Evolutionary conservation across 2,797 vertebrate genomes (phyloP).

Genomic region (Antrozous pallidus): DNA sequence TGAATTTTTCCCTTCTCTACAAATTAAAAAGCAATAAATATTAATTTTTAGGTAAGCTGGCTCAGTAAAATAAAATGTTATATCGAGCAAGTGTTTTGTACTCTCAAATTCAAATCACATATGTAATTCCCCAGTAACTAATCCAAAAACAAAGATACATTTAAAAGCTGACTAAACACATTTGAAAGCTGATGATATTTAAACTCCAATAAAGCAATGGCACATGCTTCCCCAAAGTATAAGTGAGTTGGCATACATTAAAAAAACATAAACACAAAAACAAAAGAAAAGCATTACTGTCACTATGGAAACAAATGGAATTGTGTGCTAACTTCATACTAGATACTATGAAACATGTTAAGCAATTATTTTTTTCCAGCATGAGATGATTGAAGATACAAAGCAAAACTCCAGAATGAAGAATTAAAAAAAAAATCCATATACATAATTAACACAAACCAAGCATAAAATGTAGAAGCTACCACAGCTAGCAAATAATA

Average conservation of each 20-base stretch:
- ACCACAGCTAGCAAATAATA: constrained; percentile 51
- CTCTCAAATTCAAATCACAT: constrained; percentile 39
- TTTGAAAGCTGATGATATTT: constrained; percentile 15
- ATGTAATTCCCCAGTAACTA: neutral
- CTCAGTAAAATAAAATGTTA: neutral
- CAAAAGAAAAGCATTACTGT: constrained; percentile 55
- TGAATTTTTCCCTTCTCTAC: neutral
- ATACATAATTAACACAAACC: constrained; percentile 55
- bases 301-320: constrained; percentile 25
- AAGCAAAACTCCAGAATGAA: constrained; percentile 71
- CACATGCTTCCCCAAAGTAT: constrained; percentile 69
- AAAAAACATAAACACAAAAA: constrained; percentile 46
- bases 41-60: constrained; percentile 22
- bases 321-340: constrained; percentile 29
- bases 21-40: constrained; percentile 23
- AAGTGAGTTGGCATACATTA: constrained; percentile 55
- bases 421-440: constrained; percentile 46
- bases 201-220: constrained; percentile 60
- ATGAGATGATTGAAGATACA: constrained; percentile 68
- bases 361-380: constrained; percentile 69
- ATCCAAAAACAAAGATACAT: constrained; percentile 46
- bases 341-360: constrained; percentile 64
- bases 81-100: neutral
- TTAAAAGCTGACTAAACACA: constrained; percentile 21
- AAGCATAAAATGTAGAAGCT: constrained; percentile 72